These are phyloP conservation scores for Marcusenius ussheri DNA, from an alignment of 2,113 vertebrate genomes.

Conservation along the genomic window DNA sequence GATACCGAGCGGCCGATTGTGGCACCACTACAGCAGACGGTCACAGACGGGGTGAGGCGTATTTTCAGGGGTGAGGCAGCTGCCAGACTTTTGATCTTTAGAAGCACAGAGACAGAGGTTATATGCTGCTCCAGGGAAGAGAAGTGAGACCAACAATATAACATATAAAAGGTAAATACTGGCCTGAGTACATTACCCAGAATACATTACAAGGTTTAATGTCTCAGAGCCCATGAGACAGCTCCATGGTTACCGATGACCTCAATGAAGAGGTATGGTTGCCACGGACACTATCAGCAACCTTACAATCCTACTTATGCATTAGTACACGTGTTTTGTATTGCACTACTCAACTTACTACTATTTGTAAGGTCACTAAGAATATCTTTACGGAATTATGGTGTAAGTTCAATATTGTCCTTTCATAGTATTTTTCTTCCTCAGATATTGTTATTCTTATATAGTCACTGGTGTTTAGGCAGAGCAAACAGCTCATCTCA, in stretches of 20 bases:
- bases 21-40: not conserved
- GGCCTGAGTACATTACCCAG: not conserved
- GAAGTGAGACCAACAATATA: not conserved
- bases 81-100: not conserved
- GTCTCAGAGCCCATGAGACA: not conserved
- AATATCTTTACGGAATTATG: not conserved
- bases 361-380: not conserved
- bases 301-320: not conserved
- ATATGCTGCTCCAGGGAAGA: slow-evolving; percentile 1
- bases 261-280: not conserved
- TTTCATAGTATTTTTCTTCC: not conserved
- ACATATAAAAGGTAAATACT: not conserved
- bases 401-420: not conserved
- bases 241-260: not conserved
- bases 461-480: not conserved
- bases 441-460: not conserved
- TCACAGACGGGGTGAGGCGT: not conserved
- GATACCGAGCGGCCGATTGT: not conserved
- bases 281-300: not conserved
- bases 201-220: not conserved
- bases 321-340: not conserved
- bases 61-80: not conserved
- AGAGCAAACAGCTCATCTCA: not conserved
- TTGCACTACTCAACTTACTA: not conserved
- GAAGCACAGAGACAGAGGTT: not conserved